These are phyloP conservation scores for Ormyrus thymus DNA, from an alignment of 2,888 invertebrate species.

Conservation along the genomic window DNA sequence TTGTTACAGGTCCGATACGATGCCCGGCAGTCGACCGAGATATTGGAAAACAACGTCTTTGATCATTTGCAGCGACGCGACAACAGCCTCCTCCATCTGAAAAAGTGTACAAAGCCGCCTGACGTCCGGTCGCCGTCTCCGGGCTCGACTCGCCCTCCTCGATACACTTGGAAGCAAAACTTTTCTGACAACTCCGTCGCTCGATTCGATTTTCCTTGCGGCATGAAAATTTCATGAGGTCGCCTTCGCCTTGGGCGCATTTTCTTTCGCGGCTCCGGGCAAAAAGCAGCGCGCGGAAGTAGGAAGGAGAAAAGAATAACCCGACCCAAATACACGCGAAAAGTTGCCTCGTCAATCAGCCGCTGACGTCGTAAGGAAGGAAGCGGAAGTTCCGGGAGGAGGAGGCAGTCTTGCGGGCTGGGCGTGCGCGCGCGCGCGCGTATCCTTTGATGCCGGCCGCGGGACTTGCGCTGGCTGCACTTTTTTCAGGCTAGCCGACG, in stretches of 20 bases:
- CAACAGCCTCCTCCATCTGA: too few species aligned
- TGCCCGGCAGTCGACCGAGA: too few species aligned
- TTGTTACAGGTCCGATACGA: too few species aligned
- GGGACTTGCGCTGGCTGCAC: background rate
- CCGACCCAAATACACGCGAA: constrained; percentile 72
- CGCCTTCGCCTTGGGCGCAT: constrained; percentile 59
- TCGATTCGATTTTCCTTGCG: constrained; percentile 59
- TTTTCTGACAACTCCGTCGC: constrained; percentile 52
- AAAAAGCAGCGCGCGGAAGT: constrained; percentile 51
- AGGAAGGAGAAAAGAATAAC: constrained; percentile 57
- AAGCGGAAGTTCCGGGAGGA: constrained; percentile 69
- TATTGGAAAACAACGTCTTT: too few species aligned
- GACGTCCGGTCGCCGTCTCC: background rate
- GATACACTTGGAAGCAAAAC: constrained; percentile 15
- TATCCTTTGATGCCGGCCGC: constrained; percentile 41
- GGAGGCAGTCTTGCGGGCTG: background rate
- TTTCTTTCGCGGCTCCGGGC: constrained; percentile 47
- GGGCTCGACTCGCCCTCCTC: background rate
- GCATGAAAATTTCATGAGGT: constrained; percentile 70
- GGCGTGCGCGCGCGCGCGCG: background rate
- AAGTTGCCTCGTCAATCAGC: constrained; percentile 74
- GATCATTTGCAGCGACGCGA: too few species aligned
- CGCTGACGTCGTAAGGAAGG: constrained; percentile 70
- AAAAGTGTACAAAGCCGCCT: constrained; percentile 4
- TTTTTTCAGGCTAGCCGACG: constrained; percentile 1